Evolutionary conservation across 2,888 invertebrate genomes (phyloP), one percentile per base, ranked within the genome.

Genomic region (Argynnis bischoffii): DNA sequence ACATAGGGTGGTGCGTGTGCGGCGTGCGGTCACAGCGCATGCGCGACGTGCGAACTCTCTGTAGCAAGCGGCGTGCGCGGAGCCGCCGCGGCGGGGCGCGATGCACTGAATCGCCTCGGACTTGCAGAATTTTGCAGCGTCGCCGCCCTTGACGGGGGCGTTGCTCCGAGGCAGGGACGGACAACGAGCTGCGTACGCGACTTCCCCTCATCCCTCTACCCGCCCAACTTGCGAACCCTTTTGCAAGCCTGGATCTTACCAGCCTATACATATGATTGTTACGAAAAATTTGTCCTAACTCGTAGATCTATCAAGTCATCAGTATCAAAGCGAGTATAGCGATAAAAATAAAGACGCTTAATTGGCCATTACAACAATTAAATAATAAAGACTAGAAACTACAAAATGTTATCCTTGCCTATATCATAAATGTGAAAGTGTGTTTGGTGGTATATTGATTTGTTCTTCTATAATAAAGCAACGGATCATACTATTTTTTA

Each of bases 91-190:
- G 90, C 91, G 89, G 87, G 88, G 88, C 91, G 87, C 89, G 90
- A 89, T 92, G 92, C 92, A 92, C 90, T 91, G 91, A 89, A 83
- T 87, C 84, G 87, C 87, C 82, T 81, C 86, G 87, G 89, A 89
- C 90, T 92, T 92, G 92, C 92, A 92, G 86, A 92, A 92, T 90
- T 92, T 92, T 92, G 92, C 91, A 83, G 82, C 91, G 91, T 89
- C 90, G 92, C 90, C 92, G 92, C 92, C 92, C 92, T 92, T 92
- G 92, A 91, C 92, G 90, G 90, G 92, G 92, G 90, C 92, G 92
- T 92, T 92, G 92, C 90, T 90, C 92, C 89, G 87, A 84, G 83
- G 88, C 92, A 92, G 92, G 92, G 91, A 92, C 92, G 90, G 85
- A 85, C 87, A 83, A 81, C 79, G 83, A 81, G 85, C 84, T 86